Evolutionary conservation across 2,113 vertebrate genomes (phyloP).

Genomic region (Xenopus borealis): DNA sequence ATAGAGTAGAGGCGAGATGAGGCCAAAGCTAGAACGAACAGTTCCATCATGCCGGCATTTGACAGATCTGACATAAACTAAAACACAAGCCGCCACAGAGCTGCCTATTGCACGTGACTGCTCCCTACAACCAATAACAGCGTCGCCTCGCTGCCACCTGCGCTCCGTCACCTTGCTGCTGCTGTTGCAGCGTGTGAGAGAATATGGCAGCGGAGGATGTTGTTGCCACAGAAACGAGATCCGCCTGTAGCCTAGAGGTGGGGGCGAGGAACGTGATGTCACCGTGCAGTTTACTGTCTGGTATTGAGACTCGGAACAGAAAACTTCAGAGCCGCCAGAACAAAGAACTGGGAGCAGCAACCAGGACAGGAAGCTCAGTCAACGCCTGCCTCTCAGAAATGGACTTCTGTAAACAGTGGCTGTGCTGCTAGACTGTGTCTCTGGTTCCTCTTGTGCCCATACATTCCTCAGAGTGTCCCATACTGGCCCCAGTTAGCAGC

Average conservation of each 20-base stretch:
- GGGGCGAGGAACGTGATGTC: slow-evolving; percentile 55
- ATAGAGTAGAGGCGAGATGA: too few species aligned
- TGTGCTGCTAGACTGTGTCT: background rate
- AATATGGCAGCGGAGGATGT: slow-evolving; percentile 47
- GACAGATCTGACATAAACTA: too few species aligned
- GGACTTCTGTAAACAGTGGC: background rate
- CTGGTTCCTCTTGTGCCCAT: too few species aligned
- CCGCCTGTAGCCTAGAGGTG: slow-evolving; percentile 51
- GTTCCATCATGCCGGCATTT: too few species aligned
- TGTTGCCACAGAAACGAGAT: slow-evolving; percentile 44
- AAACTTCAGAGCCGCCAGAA: background rate
- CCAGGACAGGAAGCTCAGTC: background rate
- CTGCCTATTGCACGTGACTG: too few species aligned
- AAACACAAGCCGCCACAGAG: too few species aligned
- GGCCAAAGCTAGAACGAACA: too few species aligned
- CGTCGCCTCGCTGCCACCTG: too few species aligned
- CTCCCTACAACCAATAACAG: too few species aligned
- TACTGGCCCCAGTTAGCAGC: too few species aligned
- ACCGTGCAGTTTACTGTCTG: slow-evolving; percentile 17
- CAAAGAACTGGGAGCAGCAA: background rate
- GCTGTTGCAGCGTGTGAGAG: background rate
- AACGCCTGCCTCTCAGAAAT: background rate
- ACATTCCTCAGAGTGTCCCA: too few species aligned
- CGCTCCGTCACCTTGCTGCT: background rate
- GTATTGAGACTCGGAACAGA: background rate